Conservation (phyloP, 2,888 invertebrate genomes). For the Sylvicola fuscatus region DNA sequence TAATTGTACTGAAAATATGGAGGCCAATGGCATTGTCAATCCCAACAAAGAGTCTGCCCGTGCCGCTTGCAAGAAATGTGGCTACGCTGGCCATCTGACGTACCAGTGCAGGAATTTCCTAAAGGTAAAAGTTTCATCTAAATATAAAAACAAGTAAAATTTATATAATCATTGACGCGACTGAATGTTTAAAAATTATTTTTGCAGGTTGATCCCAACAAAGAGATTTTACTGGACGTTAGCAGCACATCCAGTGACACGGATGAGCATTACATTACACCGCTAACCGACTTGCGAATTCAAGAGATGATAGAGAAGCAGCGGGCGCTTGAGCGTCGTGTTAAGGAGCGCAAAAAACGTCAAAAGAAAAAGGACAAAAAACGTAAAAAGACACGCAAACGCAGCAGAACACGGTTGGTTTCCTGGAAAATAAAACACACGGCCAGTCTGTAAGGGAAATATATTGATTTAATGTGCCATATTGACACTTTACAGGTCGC, state of each 20-base stretch:
- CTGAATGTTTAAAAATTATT: not conserved
- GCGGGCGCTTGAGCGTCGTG: slow-evolving; percentile 24
- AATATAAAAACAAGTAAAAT: too few species aligned
- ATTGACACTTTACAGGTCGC: too few species aligned
- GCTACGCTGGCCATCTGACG: slow-evolving; percentile 88
- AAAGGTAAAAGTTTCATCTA: slow-evolving; percentile 39
- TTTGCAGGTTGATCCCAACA: slow-evolving; percentile 62
- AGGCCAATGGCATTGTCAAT: slow-evolving; percentile 8
- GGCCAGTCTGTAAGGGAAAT: too few species aligned
- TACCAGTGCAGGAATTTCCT: slow-evolving; percentile 92
- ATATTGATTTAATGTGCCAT: too few species aligned
- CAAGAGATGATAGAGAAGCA: slow-evolving; percentile 53
- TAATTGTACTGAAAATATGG: too few species aligned
- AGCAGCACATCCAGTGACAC: slow-evolving; percentile 88
- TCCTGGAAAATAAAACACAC: too few species aligned
- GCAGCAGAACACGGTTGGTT: too few species aligned
- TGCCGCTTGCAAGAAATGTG: slow-evolving; percentile 86
- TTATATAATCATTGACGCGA: too few species aligned
- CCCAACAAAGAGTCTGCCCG: slow-evolving; percentile 52
- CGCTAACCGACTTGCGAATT: slow-evolving; percentile 57
- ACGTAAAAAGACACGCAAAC: too few species aligned
- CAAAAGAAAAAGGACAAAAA: too few species aligned
- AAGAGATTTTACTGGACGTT: slow-evolving; percentile 80
- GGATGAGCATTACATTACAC: slow-evolving; percentile 59
- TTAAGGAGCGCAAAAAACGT: too few species aligned